Evolutionary conservation across 2,888 invertebrate genomes (phyloP), one percentile per base, ranked within the genome.

Genomic region (Eudemis profundana): DNA sequence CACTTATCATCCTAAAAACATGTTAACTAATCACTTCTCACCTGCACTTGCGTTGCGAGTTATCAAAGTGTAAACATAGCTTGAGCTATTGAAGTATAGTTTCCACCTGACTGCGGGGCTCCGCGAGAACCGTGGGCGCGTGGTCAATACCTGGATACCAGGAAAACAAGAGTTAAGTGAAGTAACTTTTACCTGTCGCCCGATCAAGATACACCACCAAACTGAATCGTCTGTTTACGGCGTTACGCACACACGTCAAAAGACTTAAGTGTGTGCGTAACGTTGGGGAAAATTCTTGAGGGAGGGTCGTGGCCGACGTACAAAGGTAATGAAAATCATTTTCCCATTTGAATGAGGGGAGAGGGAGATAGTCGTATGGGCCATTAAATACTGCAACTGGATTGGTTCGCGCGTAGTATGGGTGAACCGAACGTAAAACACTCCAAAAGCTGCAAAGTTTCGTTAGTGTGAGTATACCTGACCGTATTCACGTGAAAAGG

Each of bases 131-230:
- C n/a, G n/a, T n/a, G n/a, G n/a, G n/a, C n/a, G n/a, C n/a, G n/a
- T n/a, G n/a, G n/a, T n/a, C n/a, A n/a, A 72, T 78, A 85, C 84
- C 85, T 83, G 80, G 68, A 40, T 81, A 91, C 89, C 69, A 89
- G 90, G 90, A 73, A 21, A 54, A 46, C 85, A 91, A 72, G 69
- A 79, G n/a, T 42, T 27, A 59, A 27, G 38, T 69, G 83, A 74
- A 81, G 81, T 46, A 66, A 60, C 67, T 71, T 66, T 70, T 76
- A 86, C 84, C 85, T 85, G 79, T 71, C 65, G 27, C 67, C 15
- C 40, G 38, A 17, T 12, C 36, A 54, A 62, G 65, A 53, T 71
- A 40, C 68, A 72, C 68, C 63, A 53, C 38, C 4, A 54, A 60
- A 64, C 53, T 21, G 61, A 64, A 38, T 15, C 21, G 14, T n/a